Percentiles rank a stretch among this genome's conserved stretches.
phyloP scores from a whole-genome alignment of 2,113 vertebrate genomes.

The Collichthys lucidus region DNA sequence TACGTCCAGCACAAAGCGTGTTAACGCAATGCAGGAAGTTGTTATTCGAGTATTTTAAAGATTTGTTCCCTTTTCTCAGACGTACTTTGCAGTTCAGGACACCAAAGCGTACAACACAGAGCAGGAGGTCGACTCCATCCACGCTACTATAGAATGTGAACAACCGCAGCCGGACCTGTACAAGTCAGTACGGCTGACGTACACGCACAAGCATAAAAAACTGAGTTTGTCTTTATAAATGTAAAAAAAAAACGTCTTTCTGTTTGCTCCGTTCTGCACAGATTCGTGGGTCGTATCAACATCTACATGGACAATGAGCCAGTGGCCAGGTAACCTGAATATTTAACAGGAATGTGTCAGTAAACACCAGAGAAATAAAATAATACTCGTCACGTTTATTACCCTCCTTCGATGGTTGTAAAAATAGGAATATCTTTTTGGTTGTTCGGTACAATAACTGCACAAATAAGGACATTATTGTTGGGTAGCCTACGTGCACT shows the following conservation, averaged over 20 bases:
- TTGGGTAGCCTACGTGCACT: too few species aligned
- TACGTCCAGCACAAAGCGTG: constrained; percentile 30
- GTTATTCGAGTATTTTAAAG: too few species aligned
- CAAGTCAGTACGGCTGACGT: constrained; percentile 87
- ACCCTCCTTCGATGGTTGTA: too few species aligned
- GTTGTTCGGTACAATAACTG: background rate
- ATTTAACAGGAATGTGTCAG: background rate
- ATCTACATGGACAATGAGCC: constrained; percentile 93
- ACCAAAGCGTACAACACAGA: constrained; percentile 94
- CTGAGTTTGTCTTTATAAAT: background rate
- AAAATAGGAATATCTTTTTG: background rate
- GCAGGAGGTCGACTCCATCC: constrained; percentile 88
- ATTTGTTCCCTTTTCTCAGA: constrained; percentile 78
- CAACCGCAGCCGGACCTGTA: constrained; percentile 98
- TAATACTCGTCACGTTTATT: too few species aligned
- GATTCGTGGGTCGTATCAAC: constrained; percentile 96
- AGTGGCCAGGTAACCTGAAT: constrained; percentile 87
- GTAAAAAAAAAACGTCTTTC: background rate
- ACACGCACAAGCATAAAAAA: background rate
- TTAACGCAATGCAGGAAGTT: background rate
- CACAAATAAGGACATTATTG: background rate
- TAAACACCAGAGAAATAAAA: too few species aligned
- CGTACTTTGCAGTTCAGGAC: constrained; percentile 95
- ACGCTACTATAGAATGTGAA: constrained; percentile 97
- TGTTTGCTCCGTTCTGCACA: constrained; percentile 62